Conservation (phyloP, 2,113 vertebrate genomes). For the Vicugna pacos region DNA sequence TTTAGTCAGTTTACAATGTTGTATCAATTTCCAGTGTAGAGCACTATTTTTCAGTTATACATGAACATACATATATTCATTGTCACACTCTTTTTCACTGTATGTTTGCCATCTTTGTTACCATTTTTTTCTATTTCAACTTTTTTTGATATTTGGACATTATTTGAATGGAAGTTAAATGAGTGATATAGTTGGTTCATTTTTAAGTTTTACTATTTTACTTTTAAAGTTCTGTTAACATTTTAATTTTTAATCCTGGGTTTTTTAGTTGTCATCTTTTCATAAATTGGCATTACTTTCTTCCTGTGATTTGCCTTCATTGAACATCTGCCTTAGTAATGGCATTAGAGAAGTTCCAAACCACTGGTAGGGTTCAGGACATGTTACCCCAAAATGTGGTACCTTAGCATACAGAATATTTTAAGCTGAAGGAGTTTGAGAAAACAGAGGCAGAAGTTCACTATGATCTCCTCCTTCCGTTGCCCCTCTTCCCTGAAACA, state of each 20-base stretch:
- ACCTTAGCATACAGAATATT: background rate
- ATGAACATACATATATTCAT: no score
- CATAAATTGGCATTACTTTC: background rate
- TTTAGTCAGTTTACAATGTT: no score
- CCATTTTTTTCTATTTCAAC: background rate
- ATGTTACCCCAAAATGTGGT: background rate
- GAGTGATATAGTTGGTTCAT: background rate
- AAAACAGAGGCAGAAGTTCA: background rate
- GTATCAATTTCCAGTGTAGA: no score
- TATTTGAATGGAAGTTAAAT: constrained; percentile 9
- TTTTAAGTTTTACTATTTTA: background rate
- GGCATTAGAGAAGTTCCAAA: background rate
- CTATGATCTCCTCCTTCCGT: background rate
- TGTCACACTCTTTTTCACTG: no score
- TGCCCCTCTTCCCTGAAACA: background rate
- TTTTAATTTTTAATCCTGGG: background rate
- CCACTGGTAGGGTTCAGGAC: background rate
- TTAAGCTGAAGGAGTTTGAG: background rate
- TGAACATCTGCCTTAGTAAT: background rate
- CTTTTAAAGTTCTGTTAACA: background rate
- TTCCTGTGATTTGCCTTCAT: background rate
- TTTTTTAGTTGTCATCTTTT: background rate
- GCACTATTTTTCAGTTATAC: no score
- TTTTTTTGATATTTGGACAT: background rate
- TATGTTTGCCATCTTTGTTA: background rate